Conservation (phyloP, 2,888 invertebrate genomes). For the Apodemia duryi region DNA sequence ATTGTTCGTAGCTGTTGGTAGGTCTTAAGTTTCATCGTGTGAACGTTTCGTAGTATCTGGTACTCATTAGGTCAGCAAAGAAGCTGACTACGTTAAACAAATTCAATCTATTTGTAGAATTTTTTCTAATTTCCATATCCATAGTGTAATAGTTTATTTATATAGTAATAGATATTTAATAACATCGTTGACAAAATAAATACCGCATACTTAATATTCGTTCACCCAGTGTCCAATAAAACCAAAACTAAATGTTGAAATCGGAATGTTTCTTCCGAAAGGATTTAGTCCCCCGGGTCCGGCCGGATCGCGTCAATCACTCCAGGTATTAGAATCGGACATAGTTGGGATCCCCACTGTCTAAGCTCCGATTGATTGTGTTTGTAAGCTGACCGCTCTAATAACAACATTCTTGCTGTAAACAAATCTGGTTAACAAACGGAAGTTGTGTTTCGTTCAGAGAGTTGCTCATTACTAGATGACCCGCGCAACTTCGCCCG, state of each 20-base stretch:
- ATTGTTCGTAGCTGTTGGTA: no score
- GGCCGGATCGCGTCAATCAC: conserved; percentile 30
- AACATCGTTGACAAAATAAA: no score
- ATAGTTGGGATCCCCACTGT: conserved; percentile 31
- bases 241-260: conserved; percentile 3
- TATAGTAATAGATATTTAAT: no score
- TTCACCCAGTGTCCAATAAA: background rate
- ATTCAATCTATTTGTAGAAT: no score
- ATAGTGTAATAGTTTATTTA: no score
- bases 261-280: conserved; percentile 18
- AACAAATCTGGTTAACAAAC: background rate
- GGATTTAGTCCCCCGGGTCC: conserved; percentile 27
- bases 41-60: no score
- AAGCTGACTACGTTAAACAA: no score
- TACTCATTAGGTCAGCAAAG: no score
- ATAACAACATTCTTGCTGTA: conserved; percentile 6
- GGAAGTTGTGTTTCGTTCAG: background rate
- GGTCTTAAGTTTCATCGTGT: no score
- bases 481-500: no score
- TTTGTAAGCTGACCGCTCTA: conserved; percentile 9
- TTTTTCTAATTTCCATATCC: no score
- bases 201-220: background rate
- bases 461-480: no score
- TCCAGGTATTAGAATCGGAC: conserved; percentile 26
- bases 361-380: conserved; percentile 14